Evolutionary conservation across 2,888 invertebrate species (phyloP).

Genomic region (Papilio protenor): DNA sequence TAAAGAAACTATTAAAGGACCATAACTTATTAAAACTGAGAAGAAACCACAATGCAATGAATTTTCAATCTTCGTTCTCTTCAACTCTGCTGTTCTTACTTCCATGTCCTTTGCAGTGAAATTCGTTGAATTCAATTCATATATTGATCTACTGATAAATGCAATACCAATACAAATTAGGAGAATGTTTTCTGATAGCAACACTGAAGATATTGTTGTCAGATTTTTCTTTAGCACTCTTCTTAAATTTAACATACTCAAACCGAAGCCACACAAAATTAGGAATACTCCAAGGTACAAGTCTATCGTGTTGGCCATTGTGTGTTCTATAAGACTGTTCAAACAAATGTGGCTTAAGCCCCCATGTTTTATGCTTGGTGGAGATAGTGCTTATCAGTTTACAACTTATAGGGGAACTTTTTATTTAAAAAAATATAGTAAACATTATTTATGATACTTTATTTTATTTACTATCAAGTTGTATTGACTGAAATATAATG

Average conservation of each 20-base stretch:
- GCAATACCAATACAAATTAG: constrained; percentile 72
- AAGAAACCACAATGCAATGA: constrained; percentile 61
- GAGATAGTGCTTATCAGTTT: constrained; percentile 60
- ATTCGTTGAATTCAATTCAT: constrained; percentile 60
- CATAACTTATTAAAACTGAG: constrained; percentile 67
- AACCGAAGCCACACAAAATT: constrained; percentile 66
- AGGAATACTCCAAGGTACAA: constrained; percentile 72
- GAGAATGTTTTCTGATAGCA: constrained; percentile 75
- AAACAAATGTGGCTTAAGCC: constrained; percentile 57
- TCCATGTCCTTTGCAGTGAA: constrained; percentile 59
- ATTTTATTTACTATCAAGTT: too few species aligned
- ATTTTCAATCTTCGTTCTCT: constrained; percentile 47
- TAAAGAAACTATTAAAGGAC: constrained; percentile 71
- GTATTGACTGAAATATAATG: too few species aligned
- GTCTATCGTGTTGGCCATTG: constrained; percentile 67
- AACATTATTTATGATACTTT: background rate
- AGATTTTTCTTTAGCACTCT: constrained; percentile 60
- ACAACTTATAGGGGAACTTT: constrained; percentile 76
- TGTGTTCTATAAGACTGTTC: constrained; percentile 47
- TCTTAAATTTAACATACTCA: constrained; percentile 71
- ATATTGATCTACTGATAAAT: constrained; percentile 64
- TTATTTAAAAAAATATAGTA: constrained; percentile 42
- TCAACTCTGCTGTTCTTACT: constrained; percentile 55
- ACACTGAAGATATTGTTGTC: constrained; percentile 60
- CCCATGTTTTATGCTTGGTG: constrained; percentile 59